Base-by-base conservation (phyloP, 2,888 invertebrate species). In the Harpalus rubripes region DNA sequence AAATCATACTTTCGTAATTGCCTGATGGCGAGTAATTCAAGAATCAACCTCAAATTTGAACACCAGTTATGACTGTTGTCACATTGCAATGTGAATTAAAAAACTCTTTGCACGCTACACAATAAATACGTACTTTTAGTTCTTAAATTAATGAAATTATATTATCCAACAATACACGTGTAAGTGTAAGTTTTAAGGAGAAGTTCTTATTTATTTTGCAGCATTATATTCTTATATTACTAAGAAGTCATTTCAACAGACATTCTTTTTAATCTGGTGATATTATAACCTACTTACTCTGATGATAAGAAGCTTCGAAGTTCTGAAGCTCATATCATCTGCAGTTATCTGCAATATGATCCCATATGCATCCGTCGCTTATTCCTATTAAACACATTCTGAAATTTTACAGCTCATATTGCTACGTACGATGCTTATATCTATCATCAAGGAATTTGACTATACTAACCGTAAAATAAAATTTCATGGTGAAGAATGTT, bases 391-490 rank as follows among this genome's bases (percentile, higher is more conserved):
- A 26, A 68, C 68, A 68, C 68, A 68, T 68, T 68, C 12, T n/a
- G 32, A 68, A 63, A 68, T 68, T 68, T 68, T 68, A 68, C 68
- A 32, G 68, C 32, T 32, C 68, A 68, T 68, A 39, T 68, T 68
- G 68, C 68, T 32, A 68, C 68, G 39, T 68, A 12, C 39, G 12
- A 63, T 15, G 68, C 41, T 68, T 68, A 68, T 68, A 68, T 68
- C 68, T 68, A 68, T 68, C 68, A 68, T 68, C 68, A n/a, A n/a
- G 15, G 39, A 32, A 68, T 68, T 68, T 68, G 68, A 68, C n/a
- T 68, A 68, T 68, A 39, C 26, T 68, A 26, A 32, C 32, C 26
- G 12, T 63, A 68, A 68, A 32, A 68, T 68, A 68, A 68, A 68
- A 68, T 68, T 68, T 32, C 39, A 65, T 65, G 26, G 15, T 63